Conservation (phyloP, 1,140 invertebrate species). For the Proales similis region DNA sequence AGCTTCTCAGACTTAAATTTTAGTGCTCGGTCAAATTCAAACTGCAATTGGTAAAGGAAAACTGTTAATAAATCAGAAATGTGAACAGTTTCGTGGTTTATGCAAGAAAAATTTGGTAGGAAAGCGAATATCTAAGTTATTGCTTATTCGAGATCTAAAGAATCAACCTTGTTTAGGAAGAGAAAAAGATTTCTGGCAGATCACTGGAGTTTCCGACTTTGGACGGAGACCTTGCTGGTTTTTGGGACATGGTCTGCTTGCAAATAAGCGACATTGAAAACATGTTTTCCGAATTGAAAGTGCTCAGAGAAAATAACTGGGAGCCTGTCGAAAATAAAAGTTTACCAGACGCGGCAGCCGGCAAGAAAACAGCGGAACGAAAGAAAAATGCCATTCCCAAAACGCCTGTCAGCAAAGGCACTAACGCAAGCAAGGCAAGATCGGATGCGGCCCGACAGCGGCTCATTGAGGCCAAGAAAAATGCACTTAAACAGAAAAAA, state of each 20-base stretch:
- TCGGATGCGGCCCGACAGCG: constrained; percentile 28
- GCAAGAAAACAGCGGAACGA: constrained; percentile 3
- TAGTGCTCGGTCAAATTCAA: constrained; percentile 67
- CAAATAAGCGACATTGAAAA: constrained; percentile 74
- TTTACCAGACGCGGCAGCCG: background rate
- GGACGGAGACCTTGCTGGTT: constrained; percentile 77
- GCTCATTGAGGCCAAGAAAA: constrained; percentile 12
- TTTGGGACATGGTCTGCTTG: constrained; percentile 92
- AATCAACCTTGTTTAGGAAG: constrained; percentile 15
- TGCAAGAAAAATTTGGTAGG: constrained; percentile 75
- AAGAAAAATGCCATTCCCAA: background rate
- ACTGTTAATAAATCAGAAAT: constrained; percentile 78
- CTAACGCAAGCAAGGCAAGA: constrained; percentile 6
- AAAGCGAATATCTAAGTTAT: no score
- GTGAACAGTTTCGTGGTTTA: constrained; percentile 83
- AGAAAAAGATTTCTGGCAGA: background rate
- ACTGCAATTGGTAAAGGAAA: constrained; percentile 82
- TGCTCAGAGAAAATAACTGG: constrained; percentile 66
- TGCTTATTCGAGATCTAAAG: background rate
- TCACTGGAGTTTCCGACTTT: constrained; percentile 72
- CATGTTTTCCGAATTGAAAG: constrained; percentile 68
- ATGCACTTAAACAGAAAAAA: constrained; percentile 10
- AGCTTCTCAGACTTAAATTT: no score
- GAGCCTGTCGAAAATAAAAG: constrained; percentile 40
- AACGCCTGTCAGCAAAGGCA: background rate